Base-by-base conservation (phyloP, 2,797 vertebrate genomes). In the Melanotaenia boesemani region DNA sequence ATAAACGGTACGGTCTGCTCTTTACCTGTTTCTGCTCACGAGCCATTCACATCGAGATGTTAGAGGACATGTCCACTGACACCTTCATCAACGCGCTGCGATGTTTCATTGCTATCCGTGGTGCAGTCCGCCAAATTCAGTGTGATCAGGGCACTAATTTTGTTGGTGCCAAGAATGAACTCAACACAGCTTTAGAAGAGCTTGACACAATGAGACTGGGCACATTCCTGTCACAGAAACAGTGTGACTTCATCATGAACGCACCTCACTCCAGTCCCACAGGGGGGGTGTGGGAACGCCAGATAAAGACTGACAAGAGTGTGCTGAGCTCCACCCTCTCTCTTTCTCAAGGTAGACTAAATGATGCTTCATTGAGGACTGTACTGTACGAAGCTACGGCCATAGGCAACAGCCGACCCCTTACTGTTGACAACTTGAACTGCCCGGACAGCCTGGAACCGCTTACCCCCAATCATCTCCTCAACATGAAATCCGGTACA, bases 121-220 rank as follows among this genome's bases (percentile, higher is more conserved):
- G 57, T 11, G 81, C 12, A 54, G 81, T 80, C n/a, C 15, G 39
- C 1, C 72, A 87, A 32, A 13, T 85, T 1, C n/a, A 63, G 58
- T 67, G 76, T 32, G 80, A 86, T 18, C 74, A 74, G 65, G 84
- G 77, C 1, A 84, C 77, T 9, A 80, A 81, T 36, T 85, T 81
- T 32, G 6, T 77, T 50, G 74, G 79, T 64, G 75, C 79, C 11
- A 62, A 44, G 2, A 39, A 63, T 44, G 61, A 63, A 4, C 2
- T 63, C 5, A 63, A 28, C 3, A 8, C 37, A 26, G 60, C 39
- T 1, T 4, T 63, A 18, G 1, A 30, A 4, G 32, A 63, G 11
- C 39, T 63, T 16, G 39, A 46, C 8, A 28, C 22, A 4, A 2
- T 46, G 2, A 44, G 41, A 44, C 39, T 63, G 15, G 30, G 24